Percentiles rank a stretch among this genome's conserved stretches.
phyloP scores from a whole-genome alignment of 2,113 vertebrate species.

The Gobio gobio region DNA sequence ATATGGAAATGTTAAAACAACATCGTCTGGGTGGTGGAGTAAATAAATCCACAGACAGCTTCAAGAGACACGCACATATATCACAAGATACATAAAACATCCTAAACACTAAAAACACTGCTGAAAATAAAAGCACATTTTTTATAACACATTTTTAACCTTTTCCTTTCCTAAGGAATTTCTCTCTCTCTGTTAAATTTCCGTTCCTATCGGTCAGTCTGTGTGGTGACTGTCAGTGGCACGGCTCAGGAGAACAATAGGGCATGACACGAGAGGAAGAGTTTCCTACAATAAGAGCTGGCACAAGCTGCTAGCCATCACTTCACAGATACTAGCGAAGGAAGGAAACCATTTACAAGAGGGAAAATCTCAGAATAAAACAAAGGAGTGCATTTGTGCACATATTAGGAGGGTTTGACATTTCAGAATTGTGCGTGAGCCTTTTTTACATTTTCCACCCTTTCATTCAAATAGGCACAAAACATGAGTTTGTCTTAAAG shows the following conservation, averaged over 20 bases:
- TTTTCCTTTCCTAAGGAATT: neutral
- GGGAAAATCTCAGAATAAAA: constrained; percentile 45
- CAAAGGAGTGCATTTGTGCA: constrained; percentile 7
- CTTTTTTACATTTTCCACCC: constrained; percentile 23
- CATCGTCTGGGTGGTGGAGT: constrained; percentile 32
- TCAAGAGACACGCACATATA: constrained; percentile 26
- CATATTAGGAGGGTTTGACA: neutral
- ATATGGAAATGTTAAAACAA: constrained; percentile 61
- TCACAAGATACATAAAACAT: neutral
- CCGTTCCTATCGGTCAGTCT: neutral
- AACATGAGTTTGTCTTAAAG: neutral
- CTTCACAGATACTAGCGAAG: constrained; percentile 31
- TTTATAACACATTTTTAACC: neutral
- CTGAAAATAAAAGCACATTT: neutral
- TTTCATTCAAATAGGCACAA: constrained; percentile 31
- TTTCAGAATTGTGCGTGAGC: neutral
- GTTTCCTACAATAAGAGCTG: constrained; percentile 26
- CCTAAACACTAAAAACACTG: neutral
- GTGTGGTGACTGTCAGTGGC: constrained; percentile 28
- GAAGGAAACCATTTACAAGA: constrained; percentile 47
- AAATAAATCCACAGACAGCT: constrained; percentile 12
- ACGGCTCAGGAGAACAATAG: constrained; percentile 31
- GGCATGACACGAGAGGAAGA: constrained; percentile 17
- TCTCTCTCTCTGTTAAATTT: neutral
- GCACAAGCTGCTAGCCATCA: constrained; percentile 29